Base-by-base conservation (phyloP, 1,140 invertebrate genomes). In the Drosophila pallidifrons region DNA sequence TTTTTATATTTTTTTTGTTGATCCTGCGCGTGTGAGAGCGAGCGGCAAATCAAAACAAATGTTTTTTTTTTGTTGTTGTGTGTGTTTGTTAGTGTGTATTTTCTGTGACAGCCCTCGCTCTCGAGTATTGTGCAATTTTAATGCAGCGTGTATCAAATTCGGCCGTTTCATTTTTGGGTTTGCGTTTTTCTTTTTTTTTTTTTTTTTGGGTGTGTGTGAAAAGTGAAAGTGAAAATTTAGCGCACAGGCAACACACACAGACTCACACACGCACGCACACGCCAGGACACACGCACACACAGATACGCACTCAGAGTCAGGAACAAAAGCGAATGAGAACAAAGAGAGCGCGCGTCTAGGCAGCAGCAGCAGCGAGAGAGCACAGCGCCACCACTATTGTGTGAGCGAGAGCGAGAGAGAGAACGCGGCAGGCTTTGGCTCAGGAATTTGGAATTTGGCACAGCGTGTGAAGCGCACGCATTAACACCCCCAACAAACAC, bases 201-300 rank as follows among this genome's bases (percentile, higher is more conserved):
- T 79, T 87, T 89, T 85, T 88, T 83, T 88, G 73, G 77, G 82
- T 87, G 85, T 89, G 85, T 89, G 83, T 88, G 77, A 85, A 89
- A 89, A 88, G 85, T 89, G 85, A 88, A 88, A 88, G 85, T 88
- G 85, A 88, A 88, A 88, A 87, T 87, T 88, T 77, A 88, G 83
- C 78, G 68, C 82, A 51, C 59, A 58, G 43, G 25, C 67, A 58
- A 58, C 51, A 61, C 68, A 72, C 67, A 55, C 54, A 72, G n/a
- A 58, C 2, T 6, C 60, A 45, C 28, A 28, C 51, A 70, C 11
- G 41, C 47, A 46, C 49, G 30, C 49, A 55, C 25, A 10, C 35
- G 35, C 8, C 32, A 32, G 32, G 32, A 32, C 32, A 8, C 32
- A 7, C 32, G 7, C 32, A 32, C 3, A 59, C 13, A 57, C 30